Base-by-base conservation (phyloP, 2,888 invertebrate genomes). In the Byasa hedistus region DNA sequence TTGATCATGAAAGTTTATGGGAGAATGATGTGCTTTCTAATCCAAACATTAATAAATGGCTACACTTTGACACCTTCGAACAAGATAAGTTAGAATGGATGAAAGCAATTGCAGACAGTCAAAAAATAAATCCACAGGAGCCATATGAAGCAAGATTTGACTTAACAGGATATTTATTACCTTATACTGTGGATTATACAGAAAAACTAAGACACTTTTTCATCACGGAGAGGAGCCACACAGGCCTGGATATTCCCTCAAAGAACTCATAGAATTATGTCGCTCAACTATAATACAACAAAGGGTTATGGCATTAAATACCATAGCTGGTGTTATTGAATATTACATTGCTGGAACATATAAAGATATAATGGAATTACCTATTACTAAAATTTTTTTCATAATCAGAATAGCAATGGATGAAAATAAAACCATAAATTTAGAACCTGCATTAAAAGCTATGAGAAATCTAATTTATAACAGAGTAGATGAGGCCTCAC, bases 161-260 rank as follows among this genome's bases (percentile, higher is more conserved):
- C 87, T 97, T 97, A 82, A 94, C 94, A 72, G 97, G 97, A 3
- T 93, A 95, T 74, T 85, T 97, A 0, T 80, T 97, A 63, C 96
- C 97, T 0, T 97, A 94, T 74, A 90, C 92, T 54, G 91, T 94
- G 57, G 94, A 94, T 58, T 92, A 85, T 69, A 87, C 86, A 70
- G 93, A 92, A 61, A 92, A 66, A 91, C 92, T 0, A 93, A 94
- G 75, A 86, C 93, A 27, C 91, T 99, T 21, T 98, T 97, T 84
- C 96, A 98, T 83, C 99, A 99, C 85, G 98, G 98, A 0, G 96
- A 97, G 72, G 98, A 99, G 82, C 96, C 98, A 10, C 96, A 95
- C 69, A 92, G 97, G 69, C 96, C 98, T 2, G 98, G 98, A 0
- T 99, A 98, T 83, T 95, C 97, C 0, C 83, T 99, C 17, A 96